Percentiles rank a stretch among this genome's conserved stretches.
phyloP scores from a whole-genome alignment of 2,888 invertebrate species.

The Drosophila stalkeri region DNA sequence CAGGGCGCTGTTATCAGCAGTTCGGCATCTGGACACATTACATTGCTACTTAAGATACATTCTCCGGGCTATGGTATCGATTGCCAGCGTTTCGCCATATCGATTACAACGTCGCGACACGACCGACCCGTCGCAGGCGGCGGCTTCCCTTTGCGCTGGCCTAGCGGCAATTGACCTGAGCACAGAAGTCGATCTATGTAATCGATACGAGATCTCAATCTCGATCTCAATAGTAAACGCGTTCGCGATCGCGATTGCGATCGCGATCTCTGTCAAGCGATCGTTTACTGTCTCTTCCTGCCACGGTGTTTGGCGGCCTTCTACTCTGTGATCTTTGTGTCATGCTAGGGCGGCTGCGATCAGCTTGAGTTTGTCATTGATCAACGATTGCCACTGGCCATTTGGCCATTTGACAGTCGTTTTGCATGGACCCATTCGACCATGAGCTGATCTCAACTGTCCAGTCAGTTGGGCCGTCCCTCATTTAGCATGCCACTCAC shows the following conservation, averaged over 20 bases:
- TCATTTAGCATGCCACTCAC: slow-evolving; percentile 75
- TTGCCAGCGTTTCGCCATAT: slow-evolving; percentile 65
- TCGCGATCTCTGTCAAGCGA: slow-evolving; percentile 19
- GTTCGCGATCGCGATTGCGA: slow-evolving; percentile 42
- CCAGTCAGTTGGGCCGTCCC: slow-evolving; percentile 14
- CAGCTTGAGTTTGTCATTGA: slow-evolving; percentile 41
- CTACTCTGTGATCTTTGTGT: slow-evolving; percentile 63
- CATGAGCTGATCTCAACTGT: slow-evolving; percentile 27
- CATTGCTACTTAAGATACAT: slow-evolving; percentile 79
- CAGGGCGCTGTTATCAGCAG: slow-evolving; percentile 58
- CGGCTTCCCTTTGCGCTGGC: slow-evolving; percentile 53
- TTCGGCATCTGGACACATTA: slow-evolving; percentile 76
- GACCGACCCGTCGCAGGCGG: slow-evolving; percentile 17
- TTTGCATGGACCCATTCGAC: slow-evolving; percentile 51
- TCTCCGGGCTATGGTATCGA: slow-evolving; percentile 53
- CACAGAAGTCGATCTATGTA: slow-evolving; percentile 81
- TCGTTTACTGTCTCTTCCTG: slow-evolving; percentile 42
- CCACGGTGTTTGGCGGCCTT: slow-evolving; percentile 43
- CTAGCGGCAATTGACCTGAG: slow-evolving; percentile 73
- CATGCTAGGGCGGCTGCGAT: slow-evolving; percentile 23
- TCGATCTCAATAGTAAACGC: slow-evolving; percentile 32
- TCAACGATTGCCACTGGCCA: slow-evolving; percentile 42
- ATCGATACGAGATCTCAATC: slow-evolving; percentile 70
- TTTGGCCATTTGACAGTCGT: slow-evolving; percentile 23
- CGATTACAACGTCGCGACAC: slow-evolving; percentile 56